Conservation (phyloP, 2,888 invertebrate species). For the Ischnura elegans region DNA sequence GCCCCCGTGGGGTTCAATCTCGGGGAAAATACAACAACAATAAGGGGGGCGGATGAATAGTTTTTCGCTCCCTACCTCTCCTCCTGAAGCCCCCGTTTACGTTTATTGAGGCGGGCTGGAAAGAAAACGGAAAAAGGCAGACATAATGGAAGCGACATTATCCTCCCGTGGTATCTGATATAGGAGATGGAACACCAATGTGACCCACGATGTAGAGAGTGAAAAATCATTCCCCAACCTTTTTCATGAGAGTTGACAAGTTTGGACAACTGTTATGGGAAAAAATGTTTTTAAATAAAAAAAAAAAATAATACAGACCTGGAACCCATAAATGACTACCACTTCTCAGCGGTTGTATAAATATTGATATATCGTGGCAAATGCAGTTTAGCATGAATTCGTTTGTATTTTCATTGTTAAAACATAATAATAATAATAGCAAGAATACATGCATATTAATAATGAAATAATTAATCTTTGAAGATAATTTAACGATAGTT, state of each 20-base stretch:
- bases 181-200: neutral
- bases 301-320: too few species aligned
- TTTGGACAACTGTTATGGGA: neutral
- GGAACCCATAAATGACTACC: too few species aligned
- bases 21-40: slow-evolving; percentile 22
- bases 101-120: neutral
- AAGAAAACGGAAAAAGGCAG: neutral
- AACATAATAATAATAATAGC: too few species aligned
- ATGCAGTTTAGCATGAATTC: too few species aligned
- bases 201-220: neutral
- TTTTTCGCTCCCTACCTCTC: neutral
- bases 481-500: too few species aligned
- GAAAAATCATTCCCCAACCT: neutral
- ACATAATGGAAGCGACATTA: neutral
- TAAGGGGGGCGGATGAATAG: neutral
- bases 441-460: too few species aligned
- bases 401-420: too few species aligned
- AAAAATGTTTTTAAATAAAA: neutral
- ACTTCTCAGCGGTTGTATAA: too few species aligned
- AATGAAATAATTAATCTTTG: too few species aligned
- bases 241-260: neutral
- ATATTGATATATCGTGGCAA: too few species aligned
- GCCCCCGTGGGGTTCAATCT: neutral
- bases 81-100: too few species aligned
- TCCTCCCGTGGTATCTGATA: neutral